Evolutionary conservation across 2,888 invertebrate genomes (phyloP), one percentile per base, ranked within the genome.

Genomic region (Drosophila stalkeri): DNA sequence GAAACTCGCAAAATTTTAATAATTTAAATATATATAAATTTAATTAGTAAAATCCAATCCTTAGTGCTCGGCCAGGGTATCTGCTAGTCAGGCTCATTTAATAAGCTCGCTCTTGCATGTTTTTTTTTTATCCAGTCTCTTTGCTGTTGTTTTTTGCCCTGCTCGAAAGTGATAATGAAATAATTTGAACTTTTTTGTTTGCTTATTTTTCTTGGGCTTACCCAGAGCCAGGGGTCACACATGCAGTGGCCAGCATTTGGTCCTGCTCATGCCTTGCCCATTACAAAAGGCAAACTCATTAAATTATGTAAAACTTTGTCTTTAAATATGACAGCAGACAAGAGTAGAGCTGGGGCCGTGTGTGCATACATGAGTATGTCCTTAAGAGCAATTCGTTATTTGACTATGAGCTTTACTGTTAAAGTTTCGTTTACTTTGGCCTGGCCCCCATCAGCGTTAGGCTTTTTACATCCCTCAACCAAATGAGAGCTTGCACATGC

Each of bases 81-180:
- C 3, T 12, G n/a, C 2, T 7, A 18, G 49, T 33, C 49, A 33
- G n/a, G 31, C 31, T 33, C 18, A 33, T 33, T 1, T 31, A 0
- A 3, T 0, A 6, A 1, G 1, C 11, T 0, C 33, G 3, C 16
- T 23, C 37, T 37, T 14, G 2, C 20, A 1, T 16, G 14, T 16
- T 23, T 54, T 54, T 23, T 54, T 54, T 39, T 54, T 37, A 39
- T 5, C 51, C 18, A 20, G 14, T 54, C 31, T 33, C 12, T 39
- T 6, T 31, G 6, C 6, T 27, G 41, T 20, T 44, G 7, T 68
- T 82, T 72, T 63, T 65, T 44, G 65, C 54, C 56, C 82, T 90
- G 86, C 75, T 77, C 72, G 82, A 63, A 77, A 77, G 91, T 90
- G 89, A 90, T 89, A 89, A 91, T 91, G 89, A 89, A 89, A 89